These are phyloP conservation scores for Gymnoscelis rufifasciata DNA, from an alignment of 2,888 invertebrate genomes.

Conservation along the genomic window DNA sequence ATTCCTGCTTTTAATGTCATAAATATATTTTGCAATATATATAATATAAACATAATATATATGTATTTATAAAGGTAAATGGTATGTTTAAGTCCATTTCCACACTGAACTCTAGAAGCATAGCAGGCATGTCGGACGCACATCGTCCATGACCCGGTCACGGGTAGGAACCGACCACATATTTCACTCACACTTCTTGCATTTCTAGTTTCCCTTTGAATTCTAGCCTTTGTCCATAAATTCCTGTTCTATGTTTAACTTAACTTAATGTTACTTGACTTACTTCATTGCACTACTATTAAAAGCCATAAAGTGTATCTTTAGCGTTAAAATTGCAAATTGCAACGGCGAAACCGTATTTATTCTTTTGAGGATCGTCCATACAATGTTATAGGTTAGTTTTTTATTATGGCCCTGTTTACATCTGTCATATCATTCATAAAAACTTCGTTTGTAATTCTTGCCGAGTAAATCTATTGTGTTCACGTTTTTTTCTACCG, in stretches of 20 bases:
- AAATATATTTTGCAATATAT: too few relatives aligned
- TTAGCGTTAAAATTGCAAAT: too few relatives aligned
- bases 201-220: neutral
- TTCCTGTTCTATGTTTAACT: neutral
- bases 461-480: conserved; percentile 9
- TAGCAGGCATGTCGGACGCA: conserved; percentile 43
- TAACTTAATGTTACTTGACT: neutral
- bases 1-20: too few relatives aligned
- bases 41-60: too few relatives aligned
- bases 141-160: conserved; percentile 56
- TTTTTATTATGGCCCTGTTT: neutral
- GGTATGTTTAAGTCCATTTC: too few relatives aligned
- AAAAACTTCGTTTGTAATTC: conserved; percentile 4
- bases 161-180: conserved; percentile 51
- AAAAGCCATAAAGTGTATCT: too few relatives aligned
- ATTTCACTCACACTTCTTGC: conserved; percentile 9
- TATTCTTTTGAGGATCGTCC: neutral
- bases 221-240: neutral
- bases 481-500: conserved; percentile 8
- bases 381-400: neutral
- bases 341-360: too few relatives aligned
- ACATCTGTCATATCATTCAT: conserved; percentile 4
- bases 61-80: too few relatives aligned
- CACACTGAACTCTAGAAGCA: conserved; percentile 12
- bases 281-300: too few relatives aligned